A percentile compares a stretch with the other conserved stretches of the same genome.
These are phyloP conservation scores for Alosa alosa DNA, from an alignment of 2,113 vertebrate genomes.

Conservation along the genomic window DNA sequence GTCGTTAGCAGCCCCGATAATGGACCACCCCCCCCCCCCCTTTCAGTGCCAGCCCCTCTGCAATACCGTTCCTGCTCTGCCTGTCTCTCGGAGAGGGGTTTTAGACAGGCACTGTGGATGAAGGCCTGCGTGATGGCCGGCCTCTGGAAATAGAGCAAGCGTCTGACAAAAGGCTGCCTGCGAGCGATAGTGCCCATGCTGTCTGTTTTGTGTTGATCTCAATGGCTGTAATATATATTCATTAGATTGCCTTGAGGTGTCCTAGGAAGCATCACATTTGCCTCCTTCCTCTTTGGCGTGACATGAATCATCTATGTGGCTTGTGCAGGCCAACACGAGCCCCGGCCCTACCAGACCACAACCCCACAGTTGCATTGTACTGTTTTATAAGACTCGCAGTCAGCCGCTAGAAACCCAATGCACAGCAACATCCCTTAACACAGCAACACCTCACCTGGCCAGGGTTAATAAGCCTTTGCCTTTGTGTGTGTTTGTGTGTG, in stretches of 20 bases:
- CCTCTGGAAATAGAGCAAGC: neutral
- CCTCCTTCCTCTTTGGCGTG: neutral
- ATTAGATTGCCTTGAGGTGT: neutral
- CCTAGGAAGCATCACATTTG: neutral
- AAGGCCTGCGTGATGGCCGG: constrained; percentile 3
- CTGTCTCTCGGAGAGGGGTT: neutral
- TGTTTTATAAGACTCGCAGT: neutral
- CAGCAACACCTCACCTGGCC: neutral
- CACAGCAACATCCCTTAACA: neutral
- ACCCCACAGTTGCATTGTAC: neutral
- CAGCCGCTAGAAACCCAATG: neutral
- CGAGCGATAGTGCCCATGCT: neutral
- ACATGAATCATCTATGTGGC: too few species aligned
- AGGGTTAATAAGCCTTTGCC: neutral
- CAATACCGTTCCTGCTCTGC: neutral
- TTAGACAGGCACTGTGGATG: neutral
- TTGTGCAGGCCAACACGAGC: too few species aligned
- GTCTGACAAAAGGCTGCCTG: constrained; percentile 8
- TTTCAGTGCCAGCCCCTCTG: neutral
- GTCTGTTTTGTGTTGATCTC: constrained; percentile 5
- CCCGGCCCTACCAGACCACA: too few species aligned
- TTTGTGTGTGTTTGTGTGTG: neutral
- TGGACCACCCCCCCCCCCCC: neutral
- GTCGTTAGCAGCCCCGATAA: constrained; percentile 22
- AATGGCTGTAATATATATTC: neutral